These are phyloP conservation scores for Pterophyllum scalare DNA, from an alignment of 2,113 vertebrate genomes.

Conservation along the genomic window DNA sequence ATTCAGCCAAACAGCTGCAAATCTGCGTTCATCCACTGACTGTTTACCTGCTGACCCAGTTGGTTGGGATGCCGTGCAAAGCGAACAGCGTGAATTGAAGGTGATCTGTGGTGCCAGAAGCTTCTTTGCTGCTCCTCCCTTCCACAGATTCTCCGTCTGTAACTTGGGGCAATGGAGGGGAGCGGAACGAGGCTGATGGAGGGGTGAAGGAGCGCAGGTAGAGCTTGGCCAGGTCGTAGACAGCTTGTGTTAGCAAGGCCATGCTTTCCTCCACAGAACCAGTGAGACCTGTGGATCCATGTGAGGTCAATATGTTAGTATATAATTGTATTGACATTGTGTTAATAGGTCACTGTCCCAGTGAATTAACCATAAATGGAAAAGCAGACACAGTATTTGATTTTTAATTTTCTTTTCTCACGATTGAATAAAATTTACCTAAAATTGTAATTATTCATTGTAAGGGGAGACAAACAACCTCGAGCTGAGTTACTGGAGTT, in stretches of 20 bases:
- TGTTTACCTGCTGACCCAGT: conserved; percentile 91
- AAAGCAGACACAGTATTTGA: neutral
- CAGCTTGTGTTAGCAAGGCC: conserved; percentile 84
- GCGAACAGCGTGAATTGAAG: conserved; percentile 95
- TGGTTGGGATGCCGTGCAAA: conserved; percentile 89
- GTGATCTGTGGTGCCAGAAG: conserved; percentile 88
- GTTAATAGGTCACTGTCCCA: neutral
- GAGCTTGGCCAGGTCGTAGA: conserved; percentile 88
- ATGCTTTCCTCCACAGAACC: conserved; percentile 85
- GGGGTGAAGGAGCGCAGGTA: conserved; percentile 85
- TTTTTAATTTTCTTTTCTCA: neutral
- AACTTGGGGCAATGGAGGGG: conserved; percentile 37
- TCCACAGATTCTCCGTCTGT: conserved; percentile 38
- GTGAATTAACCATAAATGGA: neutral
- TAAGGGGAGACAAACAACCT: neutral
- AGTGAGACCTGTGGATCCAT: conserved; percentile 9
- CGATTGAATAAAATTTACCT: neutral
- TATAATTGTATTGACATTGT: neutral
- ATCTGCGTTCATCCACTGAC: neutral
- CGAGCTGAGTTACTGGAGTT: neutral
- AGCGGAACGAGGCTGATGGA: conserved; percentile 54
- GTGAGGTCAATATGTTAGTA: neutral
- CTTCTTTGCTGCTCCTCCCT: conserved; percentile 82
- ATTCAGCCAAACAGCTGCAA: neutral
- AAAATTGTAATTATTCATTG: neutral